Conservation (phyloP, 1,140 invertebrate species). For the Tetramorium simillimum region DNA sequence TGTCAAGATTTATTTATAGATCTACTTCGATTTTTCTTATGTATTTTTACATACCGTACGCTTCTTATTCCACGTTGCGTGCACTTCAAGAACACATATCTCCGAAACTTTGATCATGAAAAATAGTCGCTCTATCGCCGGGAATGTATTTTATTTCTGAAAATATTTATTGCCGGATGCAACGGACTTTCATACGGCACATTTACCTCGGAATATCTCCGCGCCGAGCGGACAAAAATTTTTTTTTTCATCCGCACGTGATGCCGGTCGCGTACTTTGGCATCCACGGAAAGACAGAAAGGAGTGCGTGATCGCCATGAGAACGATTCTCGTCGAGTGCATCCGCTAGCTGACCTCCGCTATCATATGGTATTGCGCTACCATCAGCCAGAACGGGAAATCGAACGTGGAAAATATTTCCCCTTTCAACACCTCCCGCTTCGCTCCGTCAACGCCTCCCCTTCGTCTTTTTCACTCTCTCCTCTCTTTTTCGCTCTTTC, state of each 20-base stretch:
- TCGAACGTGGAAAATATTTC: constrained; percentile 73
- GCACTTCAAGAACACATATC: not conserved
- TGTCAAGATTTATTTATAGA: not conserved
- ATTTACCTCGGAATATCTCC: constrained; percentile 47
- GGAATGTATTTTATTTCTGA: constrained; percentile 35
- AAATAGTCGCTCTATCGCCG: constrained; percentile 19
- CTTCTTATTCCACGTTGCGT: not conserved
- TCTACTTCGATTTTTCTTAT: not conserved
- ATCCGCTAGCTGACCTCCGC: constrained; percentile 52
- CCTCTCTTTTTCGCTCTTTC: not conserved
- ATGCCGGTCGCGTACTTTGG: constrained; percentile 52
- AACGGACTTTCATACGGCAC: constrained; percentile 26
- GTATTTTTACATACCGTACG: not conserved
- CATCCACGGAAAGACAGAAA: constrained; percentile 63
- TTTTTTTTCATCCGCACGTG: constrained; percentile 29
- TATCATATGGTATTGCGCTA: constrained; percentile 64
- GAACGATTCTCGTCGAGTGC: constrained; percentile 64
- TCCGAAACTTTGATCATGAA: constrained; percentile 20
- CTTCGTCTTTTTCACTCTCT: not conserved
- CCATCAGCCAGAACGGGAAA: constrained; percentile 47
- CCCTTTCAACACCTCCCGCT: constrained; percentile 49
- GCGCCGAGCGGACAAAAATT: constrained; percentile 29
- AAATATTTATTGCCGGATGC: constrained; percentile 47
- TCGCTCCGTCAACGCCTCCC: not conserved
- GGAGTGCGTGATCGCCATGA: constrained; percentile 72